phyloP scores from a whole-genome alignment of 2,113 vertebrate genomes.

The Muntiacus muntjak region DNA sequence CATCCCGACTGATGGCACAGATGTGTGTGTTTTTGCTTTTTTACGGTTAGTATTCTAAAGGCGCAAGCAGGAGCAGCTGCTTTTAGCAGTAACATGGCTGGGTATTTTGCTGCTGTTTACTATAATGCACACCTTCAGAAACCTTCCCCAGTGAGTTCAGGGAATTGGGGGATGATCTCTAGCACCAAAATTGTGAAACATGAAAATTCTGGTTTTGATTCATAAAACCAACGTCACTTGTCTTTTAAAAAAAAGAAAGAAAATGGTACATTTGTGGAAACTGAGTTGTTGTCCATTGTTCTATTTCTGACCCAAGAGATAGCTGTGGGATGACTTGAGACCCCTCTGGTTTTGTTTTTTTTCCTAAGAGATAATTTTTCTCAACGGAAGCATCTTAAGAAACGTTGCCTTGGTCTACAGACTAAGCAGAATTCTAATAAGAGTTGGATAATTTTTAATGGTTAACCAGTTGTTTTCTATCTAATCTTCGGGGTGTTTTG shows the following conservation, averaged over 20 bases:
- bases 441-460: neutral
- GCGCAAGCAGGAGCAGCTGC: slow-evolving; percentile 75
- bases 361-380: neutral
- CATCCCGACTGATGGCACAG: neutral
- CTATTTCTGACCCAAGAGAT: slow-evolving; percentile 32
- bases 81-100: slow-evolving; percentile 59
- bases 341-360: neutral
- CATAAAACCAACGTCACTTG: neutral
- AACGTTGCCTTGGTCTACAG: neutral
- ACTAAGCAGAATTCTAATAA: neutral
- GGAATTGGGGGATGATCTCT: slow-evolving; percentile 59
- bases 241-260: neutral
- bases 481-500: neutral
- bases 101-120: slow-evolving; percentile 75
- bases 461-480: neutral
- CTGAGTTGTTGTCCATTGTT: slow-evolving; percentile 46
- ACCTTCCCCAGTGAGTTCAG: slow-evolving; percentile 46
- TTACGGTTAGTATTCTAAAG: slow-evolving; percentile 77
- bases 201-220: slow-evolving; percentile 70
- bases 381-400: slow-evolving; percentile 11
- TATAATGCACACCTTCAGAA: slow-evolving; percentile 64
- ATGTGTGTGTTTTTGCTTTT: neutral
- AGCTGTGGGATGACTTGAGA: slow-evolving; percentile 56
- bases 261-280: slow-evolving; percentile 58
- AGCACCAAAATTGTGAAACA: slow-evolving; percentile 76